These are phyloP conservation scores for Oscheius myriophilus DNA, from an alignment of 2,888 invertebrate species.

Conservation along the genomic window DNA sequence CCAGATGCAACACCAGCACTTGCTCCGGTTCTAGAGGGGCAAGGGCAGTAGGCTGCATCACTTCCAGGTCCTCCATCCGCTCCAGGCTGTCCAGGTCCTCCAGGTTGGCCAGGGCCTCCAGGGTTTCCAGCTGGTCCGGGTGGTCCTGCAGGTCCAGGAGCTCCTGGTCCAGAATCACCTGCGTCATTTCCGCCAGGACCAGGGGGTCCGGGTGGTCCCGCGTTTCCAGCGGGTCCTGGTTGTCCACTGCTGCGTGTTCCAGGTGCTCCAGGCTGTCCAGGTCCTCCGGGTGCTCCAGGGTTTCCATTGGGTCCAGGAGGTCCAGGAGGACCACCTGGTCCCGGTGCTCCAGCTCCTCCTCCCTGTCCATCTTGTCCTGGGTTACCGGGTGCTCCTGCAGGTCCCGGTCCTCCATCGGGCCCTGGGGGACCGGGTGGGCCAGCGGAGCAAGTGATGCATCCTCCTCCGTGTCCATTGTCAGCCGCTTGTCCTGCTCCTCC, in stretches of 20 bases:
- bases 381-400: constrained; percentile 4
- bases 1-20: background rate
- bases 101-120: constrained; percentile 19
- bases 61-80: constrained; percentile 16
- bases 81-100: constrained; percentile 3
- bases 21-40: constrained; percentile 14
- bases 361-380: constrained; percentile 9
- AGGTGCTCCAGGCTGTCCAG: background rate
- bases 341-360: constrained; percentile 13
- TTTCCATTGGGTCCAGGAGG: background rate
- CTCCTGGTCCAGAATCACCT: background rate
- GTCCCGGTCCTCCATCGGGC: constrained; percentile 6
- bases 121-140: constrained; percentile 10
- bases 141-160: constrained; percentile 18
- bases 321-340: constrained; percentile 18
- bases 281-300: constrained; percentile 3
- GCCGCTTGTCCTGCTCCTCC: constrained; percentile 8
- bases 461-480: constrained; percentile 9
- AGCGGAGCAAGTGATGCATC: constrained; percentile 13
- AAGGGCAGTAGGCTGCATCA: constrained; percentile 14
- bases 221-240: constrained; percentile 17
- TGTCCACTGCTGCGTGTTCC: background rate
- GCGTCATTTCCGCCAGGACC: constrained; percentile 6
- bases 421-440: constrained; percentile 12
- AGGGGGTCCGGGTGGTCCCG: constrained; percentile 20